Conservation (phyloP, 2,113 vertebrate species). For the Holacanthus passer region DNA sequence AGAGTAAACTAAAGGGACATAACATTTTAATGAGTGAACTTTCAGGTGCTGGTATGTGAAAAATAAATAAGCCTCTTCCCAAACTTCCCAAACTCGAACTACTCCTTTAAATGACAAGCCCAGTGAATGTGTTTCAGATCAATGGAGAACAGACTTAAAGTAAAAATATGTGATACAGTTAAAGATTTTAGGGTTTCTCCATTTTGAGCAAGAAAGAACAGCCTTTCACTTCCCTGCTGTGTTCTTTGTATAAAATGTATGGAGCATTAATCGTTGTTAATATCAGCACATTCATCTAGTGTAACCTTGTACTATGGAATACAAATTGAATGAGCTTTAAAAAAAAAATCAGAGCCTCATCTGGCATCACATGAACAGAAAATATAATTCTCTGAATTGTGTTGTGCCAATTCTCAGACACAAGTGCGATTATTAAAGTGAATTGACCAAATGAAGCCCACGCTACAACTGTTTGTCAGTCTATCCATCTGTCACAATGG, state of each 20-base stretch:
- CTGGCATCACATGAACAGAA: constrained; percentile 9
- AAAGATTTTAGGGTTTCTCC: not conserved
- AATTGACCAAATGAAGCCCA: constrained; percentile 29
- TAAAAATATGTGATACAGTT: not conserved
- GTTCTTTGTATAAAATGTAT: constrained; percentile 3
- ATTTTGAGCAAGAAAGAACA: not conserved
- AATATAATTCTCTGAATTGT: constrained; percentile 20
- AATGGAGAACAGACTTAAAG: not conserved
- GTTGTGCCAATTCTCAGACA: constrained; percentile 17
- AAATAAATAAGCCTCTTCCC: not conserved
- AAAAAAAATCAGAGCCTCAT: constrained; percentile 13
- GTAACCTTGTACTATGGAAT: constrained; percentile 7
- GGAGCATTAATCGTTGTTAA: not conserved
- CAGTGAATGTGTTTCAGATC: not conserved
- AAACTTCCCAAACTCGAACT: not conserved
- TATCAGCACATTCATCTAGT: not conserved
- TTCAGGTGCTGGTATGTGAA: not conserved
- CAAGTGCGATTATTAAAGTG: constrained; percentile 25
- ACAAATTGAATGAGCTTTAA: not conserved
- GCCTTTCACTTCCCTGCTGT: not conserved
- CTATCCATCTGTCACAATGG: constrained; percentile 21
- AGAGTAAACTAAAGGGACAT: not conserved
- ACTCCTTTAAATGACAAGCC: not conserved
- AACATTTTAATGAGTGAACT: not conserved
- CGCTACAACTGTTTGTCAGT: constrained; percentile 26